Evolutionary conservation across 2,113 vertebrate species (phyloP).

Genomic region (Paramisgurnus dabryanus): DNA sequence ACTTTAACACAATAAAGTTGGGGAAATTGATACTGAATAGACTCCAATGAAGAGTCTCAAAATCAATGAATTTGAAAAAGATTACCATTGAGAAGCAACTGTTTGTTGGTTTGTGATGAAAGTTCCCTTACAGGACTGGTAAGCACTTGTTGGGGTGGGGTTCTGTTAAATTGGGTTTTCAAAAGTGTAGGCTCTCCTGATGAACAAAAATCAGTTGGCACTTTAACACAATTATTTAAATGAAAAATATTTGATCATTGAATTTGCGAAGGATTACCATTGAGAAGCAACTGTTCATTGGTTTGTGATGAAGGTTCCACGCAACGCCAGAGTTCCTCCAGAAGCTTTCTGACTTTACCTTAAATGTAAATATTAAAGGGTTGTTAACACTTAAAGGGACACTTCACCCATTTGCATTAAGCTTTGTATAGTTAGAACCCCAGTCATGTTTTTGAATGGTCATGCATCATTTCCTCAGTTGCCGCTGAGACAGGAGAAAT

Average conservation of each 20-base stretch:
- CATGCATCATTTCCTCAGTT: too few relatives aligned
- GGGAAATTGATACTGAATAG: too few relatives aligned
- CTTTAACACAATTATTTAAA: neutral
- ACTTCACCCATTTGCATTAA: too few relatives aligned
- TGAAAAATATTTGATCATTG: neutral
- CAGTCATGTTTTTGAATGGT: too few relatives aligned
- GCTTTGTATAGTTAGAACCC: too few relatives aligned
- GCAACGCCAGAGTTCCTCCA: conserved; percentile 88
- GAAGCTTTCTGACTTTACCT: conserved; percentile 84
- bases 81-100: conserved; percentile 54
- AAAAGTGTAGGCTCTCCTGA: conserved; percentile 1
- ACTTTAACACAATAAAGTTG: neutral
- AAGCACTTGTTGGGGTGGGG: neutral
- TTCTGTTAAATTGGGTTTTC: neutral
- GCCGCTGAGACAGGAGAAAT: too few relatives aligned
- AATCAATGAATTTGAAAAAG: neutral
- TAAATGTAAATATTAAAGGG: conserved; percentile 34
- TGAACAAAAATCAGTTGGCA: neutral
- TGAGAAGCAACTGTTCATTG: conserved; percentile 30
- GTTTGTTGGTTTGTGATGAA: conserved; percentile 44
- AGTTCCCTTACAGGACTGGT: conserved; percentile 57
- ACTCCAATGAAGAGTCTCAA: neutral
- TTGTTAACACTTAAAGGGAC: too few relatives aligned
- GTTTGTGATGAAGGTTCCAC: conserved; percentile 70
- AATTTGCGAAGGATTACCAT: conserved; percentile 53